These are phyloP conservation scores for Sepioteuthis lessoniana DNA, from an alignment of 2,888 invertebrate genomes.

Conservation along the genomic window DNA sequence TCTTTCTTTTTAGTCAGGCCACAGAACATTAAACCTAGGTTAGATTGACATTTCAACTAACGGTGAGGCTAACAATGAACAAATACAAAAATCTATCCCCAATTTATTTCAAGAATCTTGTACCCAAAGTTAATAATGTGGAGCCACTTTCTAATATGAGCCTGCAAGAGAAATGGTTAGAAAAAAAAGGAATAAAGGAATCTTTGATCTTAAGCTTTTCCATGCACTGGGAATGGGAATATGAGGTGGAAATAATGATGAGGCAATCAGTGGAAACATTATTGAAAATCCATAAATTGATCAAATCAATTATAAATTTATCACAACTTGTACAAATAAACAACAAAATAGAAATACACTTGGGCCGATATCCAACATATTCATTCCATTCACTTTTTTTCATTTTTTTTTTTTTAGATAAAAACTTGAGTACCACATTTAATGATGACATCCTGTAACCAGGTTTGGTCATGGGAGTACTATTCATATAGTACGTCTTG, in stretches of 20 bases:
- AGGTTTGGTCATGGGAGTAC: no score
- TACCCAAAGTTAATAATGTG: background rate
- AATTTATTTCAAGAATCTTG: background rate
- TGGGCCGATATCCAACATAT: background rate
- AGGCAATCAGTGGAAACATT: background rate
- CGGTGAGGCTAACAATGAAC: background rate
- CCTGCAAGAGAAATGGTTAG: background rate
- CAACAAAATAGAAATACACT: background rate
- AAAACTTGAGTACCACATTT: no score
- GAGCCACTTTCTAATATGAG: background rate
- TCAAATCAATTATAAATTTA: background rate
- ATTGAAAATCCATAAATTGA: background rate
- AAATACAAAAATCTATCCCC: background rate
- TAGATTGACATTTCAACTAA: background rate
- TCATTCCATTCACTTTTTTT: no score
- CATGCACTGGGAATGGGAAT: background rate
- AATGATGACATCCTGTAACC: no score
- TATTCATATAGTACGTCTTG: no score
- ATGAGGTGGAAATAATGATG: background rate
- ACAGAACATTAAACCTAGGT: background rate
- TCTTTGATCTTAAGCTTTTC: background rate
- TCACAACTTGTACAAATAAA: background rate
- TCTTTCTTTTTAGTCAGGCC: background rate
- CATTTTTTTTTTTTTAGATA: no score
- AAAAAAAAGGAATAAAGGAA: background rate